Base-by-base conservation (phyloP, 2,113 vertebrate species). In the Apodemus speciosus region DNA sequence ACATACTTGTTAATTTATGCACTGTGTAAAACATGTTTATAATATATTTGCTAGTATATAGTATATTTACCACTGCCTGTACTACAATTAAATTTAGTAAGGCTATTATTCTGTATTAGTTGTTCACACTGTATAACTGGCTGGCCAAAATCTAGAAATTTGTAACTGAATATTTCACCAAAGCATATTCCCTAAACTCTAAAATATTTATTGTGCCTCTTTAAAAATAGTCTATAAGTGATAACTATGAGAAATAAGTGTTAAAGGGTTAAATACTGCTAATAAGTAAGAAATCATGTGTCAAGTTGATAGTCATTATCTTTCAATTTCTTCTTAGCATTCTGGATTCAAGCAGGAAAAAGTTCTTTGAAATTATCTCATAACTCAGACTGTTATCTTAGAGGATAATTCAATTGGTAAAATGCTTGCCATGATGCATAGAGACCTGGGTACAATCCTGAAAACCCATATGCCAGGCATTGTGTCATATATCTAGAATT, bases 241-340 rank as follows among this genome's bases (percentile, higher is more conserved):
- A 79, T 87, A 87, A 86, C 16, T 83, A 85, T 92, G 71, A 93
- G 30, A 75, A 96, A 66, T 49, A 95, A 93, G 80, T 88, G 25
- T 64, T 94, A 72, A 90, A 53, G 96, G 66, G 80, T 91, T 87
- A 76, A 90, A 92, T 95, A 92, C 46, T 91, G 15, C 27, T 64
- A 3, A 14, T 66, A 88, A 85, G 38, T 94, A 68, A 92, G 88
- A 95, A 92, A 81, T 0, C 88, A n/a, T 7, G 51, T 79, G 1
- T 5, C 4, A 95, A 90, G 90, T 96, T 76, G 6, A 32, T 49
- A 77, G 43, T 62, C 75, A 18, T 13, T 81, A 66, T 1, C 87
- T 53, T 15, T 87, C 49, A 91, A 46, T 92, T 84, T 83, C 66
- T 81, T 27, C 35, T 81, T 85, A 72, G 13, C 20, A 60, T 9